These are phyloP conservation scores for Drosophila mettleri DNA, from an alignment of 2,888 invertebrate species.

Conservation along the genomic window DNA sequence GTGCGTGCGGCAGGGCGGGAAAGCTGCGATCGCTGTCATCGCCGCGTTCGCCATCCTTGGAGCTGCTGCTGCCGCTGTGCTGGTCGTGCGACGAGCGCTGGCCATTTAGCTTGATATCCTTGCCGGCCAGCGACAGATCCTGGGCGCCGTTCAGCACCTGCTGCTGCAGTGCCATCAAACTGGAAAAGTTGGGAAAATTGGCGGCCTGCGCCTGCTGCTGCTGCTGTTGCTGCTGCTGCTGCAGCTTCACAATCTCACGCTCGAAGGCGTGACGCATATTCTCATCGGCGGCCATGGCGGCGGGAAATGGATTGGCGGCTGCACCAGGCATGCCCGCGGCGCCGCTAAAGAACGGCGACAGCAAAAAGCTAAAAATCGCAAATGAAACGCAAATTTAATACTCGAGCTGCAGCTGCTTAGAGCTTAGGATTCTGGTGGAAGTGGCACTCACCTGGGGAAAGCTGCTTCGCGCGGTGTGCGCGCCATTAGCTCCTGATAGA, in stretches of 20 bases:
- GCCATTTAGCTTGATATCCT: constrained; percentile 85
- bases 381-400: neutral
- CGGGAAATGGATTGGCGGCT: constrained; percentile 76
- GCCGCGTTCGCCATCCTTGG: constrained; percentile 72
- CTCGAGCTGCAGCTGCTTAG: neutral
- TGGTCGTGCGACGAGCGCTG: constrained; percentile 82
- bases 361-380: constrained; percentile 88
- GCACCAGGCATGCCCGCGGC: constrained; percentile 84
- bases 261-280: constrained; percentile 95
- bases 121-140: constrained; percentile 91
- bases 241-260: constrained; percentile 95
- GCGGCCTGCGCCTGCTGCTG: constrained; percentile 67
- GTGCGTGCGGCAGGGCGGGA: constrained; percentile 83
- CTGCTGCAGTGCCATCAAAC: constrained; percentile 92
- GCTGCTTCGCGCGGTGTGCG: constrained; percentile 91
- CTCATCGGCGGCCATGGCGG: constrained; percentile 88
- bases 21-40: constrained; percentile 50
- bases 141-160: constrained; percentile 90
- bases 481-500: constrained; percentile 97
- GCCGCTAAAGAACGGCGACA: constrained; percentile 93
- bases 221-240: constrained; percentile 86
- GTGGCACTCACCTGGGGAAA: constrained; percentile 89
- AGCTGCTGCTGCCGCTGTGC: constrained; percentile 66
- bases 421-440: neutral
- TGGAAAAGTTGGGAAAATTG: constrained; percentile 87